Evolutionary conservation across 2,888 invertebrate genomes (phyloP).

Genomic region (Cataglyphis cursor): DNA sequence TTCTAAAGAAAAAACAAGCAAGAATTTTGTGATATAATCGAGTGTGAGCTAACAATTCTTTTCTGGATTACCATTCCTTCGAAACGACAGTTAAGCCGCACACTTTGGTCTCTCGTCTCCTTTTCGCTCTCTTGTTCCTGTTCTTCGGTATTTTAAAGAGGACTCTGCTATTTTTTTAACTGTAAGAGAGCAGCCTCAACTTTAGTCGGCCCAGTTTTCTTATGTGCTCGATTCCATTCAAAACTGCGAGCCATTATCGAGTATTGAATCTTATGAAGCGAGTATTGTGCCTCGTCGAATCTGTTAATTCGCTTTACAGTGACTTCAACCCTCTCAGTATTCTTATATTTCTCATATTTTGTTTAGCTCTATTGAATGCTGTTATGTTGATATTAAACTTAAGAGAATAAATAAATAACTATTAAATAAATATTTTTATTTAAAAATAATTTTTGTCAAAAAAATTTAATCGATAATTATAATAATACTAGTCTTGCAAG

Average conservation of each 20-base stretch:
- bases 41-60: conserved; percentile 57
- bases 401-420: background rate
- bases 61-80: conserved; percentile 67
- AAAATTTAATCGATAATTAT: conserved; percentile 5
- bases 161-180: conserved; percentile 60
- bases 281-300: conserved; percentile 30
- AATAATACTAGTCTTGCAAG: background rate
- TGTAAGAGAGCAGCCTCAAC: conserved; percentile 40
- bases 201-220: conserved; percentile 69
- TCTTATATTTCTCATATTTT: conserved; percentile 8
- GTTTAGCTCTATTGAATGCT: background rate
- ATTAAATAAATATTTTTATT: background rate
- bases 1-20: background rate
- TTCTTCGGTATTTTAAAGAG: conserved; percentile 69
- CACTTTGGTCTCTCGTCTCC: background rate
- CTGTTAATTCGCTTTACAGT: conserved; percentile 31
- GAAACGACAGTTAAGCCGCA: conserved; percentile 73
- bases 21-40: background rate
- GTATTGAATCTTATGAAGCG: conserved; percentile 29
- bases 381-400: conserved; percentile 7
- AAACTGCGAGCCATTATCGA: conserved; percentile 41
- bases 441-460: background rate
- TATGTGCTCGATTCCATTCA: conserved; percentile 48
- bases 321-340: conserved; percentile 26
- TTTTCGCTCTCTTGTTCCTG: conserved; percentile 21